A percentile compares a stretch with the other conserved stretches of the same genome.
phyloP scores from a whole-genome alignment of 2,113 vertebrate genomes.

The Paramormyrops kingsleyae region DNA sequence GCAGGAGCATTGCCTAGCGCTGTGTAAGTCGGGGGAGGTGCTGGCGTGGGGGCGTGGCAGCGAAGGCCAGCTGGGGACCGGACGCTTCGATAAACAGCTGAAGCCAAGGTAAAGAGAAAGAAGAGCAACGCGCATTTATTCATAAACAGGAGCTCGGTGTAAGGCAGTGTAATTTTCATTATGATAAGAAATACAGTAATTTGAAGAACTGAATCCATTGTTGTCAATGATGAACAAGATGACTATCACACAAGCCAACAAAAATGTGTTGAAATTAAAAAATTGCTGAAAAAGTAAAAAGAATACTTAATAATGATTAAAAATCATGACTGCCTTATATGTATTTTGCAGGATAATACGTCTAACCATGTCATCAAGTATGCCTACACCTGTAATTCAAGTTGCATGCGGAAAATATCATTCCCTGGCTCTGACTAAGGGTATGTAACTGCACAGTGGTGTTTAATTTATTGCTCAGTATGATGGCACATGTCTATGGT shows the following conservation, averaged over 20 bases:
- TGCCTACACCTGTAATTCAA: conserved; percentile 73
- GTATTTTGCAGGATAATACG: conserved; percentile 58
- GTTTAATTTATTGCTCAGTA: neutral
- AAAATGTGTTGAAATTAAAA: neutral
- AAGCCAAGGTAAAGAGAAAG: conserved; percentile 63
- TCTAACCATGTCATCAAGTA: conserved; percentile 59
- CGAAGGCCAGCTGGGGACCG: conserved; percentile 78
- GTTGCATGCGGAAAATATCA: conserved; percentile 85
- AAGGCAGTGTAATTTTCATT: neutral
- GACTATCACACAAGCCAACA: neutral
- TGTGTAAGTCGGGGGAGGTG: conserved; percentile 79
- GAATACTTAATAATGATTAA: neutral
- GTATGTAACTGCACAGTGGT: conserved; percentile 46
- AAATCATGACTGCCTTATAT: neutral
- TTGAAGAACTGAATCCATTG: neutral
- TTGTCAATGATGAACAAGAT: neutral
- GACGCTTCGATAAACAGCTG: conserved; percentile 46
- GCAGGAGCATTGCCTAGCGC: conserved; percentile 79
- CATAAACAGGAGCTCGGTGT: neutral
- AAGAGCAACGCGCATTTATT: neutral
- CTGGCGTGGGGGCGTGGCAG: conserved; percentile 82
- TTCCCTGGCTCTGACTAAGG: conserved; percentile 81
- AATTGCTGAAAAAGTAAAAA: neutral
- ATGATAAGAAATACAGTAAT: neutral
- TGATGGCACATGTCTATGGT: neutral